Conservation (phyloP, 2,888 invertebrate species). For the Melitaea athalia region DNA sequence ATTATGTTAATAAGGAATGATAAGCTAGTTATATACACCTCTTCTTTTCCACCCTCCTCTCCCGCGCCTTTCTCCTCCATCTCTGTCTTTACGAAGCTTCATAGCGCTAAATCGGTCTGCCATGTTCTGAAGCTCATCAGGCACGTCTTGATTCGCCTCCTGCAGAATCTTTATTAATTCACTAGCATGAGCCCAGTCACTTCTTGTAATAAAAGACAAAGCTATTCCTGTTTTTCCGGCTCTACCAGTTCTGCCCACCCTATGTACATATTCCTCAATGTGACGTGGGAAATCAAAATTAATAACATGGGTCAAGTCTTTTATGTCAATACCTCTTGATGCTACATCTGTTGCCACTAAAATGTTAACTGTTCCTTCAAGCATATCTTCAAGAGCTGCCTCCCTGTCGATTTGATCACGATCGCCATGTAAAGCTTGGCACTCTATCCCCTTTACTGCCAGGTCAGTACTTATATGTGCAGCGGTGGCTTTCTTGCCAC, state of each 20-base stretch:
- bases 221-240: conserved; percentile 93
- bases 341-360: conserved; percentile 98
- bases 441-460: conserved; percentile 84
- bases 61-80: conserved; percentile 69
- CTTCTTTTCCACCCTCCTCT: conserved; percentile 57
- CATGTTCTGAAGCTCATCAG: conserved; percentile 89
- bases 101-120: conserved; percentile 86
- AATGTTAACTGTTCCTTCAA: conserved; percentile 89
- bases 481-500: conserved; percentile 92
- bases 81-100: conserved; percentile 84
- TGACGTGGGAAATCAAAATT: conserved; percentile 97
- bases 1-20: not conserved
- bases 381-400: conserved; percentile 92
- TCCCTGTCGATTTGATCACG: conserved; percentile 91
- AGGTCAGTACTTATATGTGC: conserved; percentile 92
- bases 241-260: conserved; percentile 97
- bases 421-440: conserved; percentile 94
- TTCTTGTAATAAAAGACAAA: conserved; percentile 89
- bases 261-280: conserved; percentile 97
- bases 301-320: conserved; percentile 93
- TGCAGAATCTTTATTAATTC: conserved; percentile 92
- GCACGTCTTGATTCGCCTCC: conserved; percentile 93
- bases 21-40: conserved; percentile 53
- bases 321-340: conserved; percentile 95
- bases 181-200: conserved; percentile 91